These are phyloP conservation scores for Kuschelorhynchus macadamiae DNA, from an alignment of 2,888 invertebrate species.

Conservation along the genomic window DNA sequence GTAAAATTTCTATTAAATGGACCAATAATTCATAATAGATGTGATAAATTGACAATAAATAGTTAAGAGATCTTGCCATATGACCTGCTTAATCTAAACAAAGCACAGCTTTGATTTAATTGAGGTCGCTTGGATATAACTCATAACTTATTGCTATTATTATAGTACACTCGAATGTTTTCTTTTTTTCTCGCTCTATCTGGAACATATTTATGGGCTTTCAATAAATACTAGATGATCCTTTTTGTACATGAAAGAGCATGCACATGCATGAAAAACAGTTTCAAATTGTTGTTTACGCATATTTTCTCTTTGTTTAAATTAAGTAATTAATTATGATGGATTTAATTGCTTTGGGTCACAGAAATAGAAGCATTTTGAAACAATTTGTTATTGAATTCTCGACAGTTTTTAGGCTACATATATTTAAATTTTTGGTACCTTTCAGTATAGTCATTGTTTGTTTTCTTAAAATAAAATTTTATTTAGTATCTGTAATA, in stretches of 20 bases:
- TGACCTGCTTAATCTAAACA: constrained; percentile 60
- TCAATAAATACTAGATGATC: neutral
- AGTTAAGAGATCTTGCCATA: constrained; percentile 62
- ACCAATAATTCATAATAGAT: constrained; percentile 56
- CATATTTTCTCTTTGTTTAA: no score
- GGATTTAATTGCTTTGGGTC: no score
- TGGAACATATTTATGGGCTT: constrained; percentile 8
- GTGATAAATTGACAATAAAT: constrained; percentile 64
- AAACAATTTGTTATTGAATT: no score
- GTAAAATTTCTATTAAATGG: constrained; percentile 25
- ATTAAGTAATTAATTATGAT: no score
- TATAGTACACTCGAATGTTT: constrained; percentile 5
- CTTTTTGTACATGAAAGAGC: constrained; percentile 1
- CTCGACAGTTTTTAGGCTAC: neutral
- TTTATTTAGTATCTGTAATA: no score
- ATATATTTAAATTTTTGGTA: no score
- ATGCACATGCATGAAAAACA: neutral
- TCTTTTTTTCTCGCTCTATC: constrained; percentile 6
- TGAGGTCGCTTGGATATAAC: constrained; percentile 38
- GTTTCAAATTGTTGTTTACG: neutral
- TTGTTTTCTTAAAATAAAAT: no score
- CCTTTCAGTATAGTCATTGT: no score
- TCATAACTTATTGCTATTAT: constrained; percentile 21
- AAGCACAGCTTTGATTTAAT: constrained; percentile 36
- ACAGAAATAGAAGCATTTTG: no score